Percentiles rank a stretch among this genome's conserved stretches.
These are phyloP conservation scores for Limnephilus marmoratus DNA, from an alignment of 2,888 invertebrate genomes.

Conservation along the genomic window DNA sequence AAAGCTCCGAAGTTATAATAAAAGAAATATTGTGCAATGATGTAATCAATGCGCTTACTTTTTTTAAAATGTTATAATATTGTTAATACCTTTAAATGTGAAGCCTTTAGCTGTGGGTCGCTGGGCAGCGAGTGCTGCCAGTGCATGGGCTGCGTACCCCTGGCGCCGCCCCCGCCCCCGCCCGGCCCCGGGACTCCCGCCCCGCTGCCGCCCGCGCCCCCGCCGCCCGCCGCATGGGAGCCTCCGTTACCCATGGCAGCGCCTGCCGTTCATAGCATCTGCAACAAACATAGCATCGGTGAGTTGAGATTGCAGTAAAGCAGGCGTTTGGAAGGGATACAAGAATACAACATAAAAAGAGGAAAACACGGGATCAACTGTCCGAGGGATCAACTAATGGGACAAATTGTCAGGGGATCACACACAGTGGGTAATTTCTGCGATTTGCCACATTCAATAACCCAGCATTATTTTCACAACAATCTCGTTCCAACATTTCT, in stretches of 20 bases:
- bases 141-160: constrained; percentile 59
- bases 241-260: constrained; percentile 63
- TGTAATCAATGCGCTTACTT: background rate
- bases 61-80: background rate
- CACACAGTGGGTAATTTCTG: background rate
- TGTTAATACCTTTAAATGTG: constrained; percentile 58
- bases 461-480: background rate
- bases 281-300: constrained; percentile 41
- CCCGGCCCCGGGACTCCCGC: background rate
- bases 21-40: too few species aligned
- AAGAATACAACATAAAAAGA: background rate
- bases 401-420: too few species aligned
- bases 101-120: constrained; percentile 62
- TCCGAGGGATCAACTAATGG: too few species aligned
- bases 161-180: background rate
- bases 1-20: too few species aligned
- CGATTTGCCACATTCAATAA: background rate
- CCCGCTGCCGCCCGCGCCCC: constrained; percentile 7
- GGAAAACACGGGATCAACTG: background rate
- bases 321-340: background rate
- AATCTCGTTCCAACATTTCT: background rate
- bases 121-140: constrained; percentile 65
- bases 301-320: background rate
- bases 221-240: constrained; percentile 47
- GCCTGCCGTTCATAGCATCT: constrained; percentile 57